Base-by-base conservation (phyloP, 2,113 vertebrate species). In the Dermatemys mawii region DNA sequence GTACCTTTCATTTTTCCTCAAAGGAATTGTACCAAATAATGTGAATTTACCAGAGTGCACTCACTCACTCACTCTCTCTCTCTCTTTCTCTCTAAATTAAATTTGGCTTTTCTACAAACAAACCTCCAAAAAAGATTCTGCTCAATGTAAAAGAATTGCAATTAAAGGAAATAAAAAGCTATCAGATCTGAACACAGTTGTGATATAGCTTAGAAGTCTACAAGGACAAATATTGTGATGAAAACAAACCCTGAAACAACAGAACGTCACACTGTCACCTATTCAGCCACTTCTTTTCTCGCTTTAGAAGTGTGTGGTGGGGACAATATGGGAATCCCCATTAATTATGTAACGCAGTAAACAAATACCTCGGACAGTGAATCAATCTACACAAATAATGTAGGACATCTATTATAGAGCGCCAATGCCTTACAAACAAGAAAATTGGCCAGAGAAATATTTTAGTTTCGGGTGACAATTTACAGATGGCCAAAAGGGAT, bases 301-400 rank as follows among this genome's bases (percentile, higher is more conserved):
- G 79, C 90, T 88, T 84, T 87, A 96, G 96, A 95, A 84, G 93
- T 22, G 86, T 92, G 97, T 92, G 81, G 19, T 78, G 93, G 93
- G 94, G 95, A 95, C 87, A 96, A 87, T 94, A 2, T 95, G 97
- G 99, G 99, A 98, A 99, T 99, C 99, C 99, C 98, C 98, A 98
- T 99, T 99, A 99, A 99, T 99, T 99, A 99, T 99, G 98, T 99
- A 99, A 99, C 97, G 97, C 99, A 98, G 98, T 99, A 99, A 99
- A 99, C 98, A 98, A 96, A 99, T 99, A 98, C 98, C 99, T 99
- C 97, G 98, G 98, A 98, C 98, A 98, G 99, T 99, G 99, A 99
- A 98, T 99, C 96, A 99, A 97, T 99, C 99, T 98, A 98, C 99
- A 99, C 95, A 81, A 98, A 97, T 97, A 97, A 97, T 81, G 94